Evolutionary conservation across 2,797 vertebrate species (phyloP).

Genomic region (Amazona ochrocephala): DNA sequence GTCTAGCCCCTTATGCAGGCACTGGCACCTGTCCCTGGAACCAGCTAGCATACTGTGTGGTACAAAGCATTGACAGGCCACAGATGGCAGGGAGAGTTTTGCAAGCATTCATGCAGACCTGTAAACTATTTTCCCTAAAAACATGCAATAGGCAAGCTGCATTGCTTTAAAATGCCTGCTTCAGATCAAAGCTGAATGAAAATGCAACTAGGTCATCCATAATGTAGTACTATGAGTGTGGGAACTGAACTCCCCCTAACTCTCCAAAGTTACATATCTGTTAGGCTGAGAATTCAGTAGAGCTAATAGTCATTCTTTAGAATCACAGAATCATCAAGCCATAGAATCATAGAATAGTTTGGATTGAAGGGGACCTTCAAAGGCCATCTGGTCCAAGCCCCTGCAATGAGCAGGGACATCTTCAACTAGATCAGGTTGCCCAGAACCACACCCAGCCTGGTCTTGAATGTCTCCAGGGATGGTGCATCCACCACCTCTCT

Average conservation of each 20-base stretch:
- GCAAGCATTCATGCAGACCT: not conserved
- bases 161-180: not conserved
- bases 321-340: not conserved
- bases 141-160: not conserved
- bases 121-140: not conserved
- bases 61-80: not conserved
- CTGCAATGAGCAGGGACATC: not conserved
- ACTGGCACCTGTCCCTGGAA: not conserved
- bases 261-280: not conserved
- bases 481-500: not conserved
- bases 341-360: not conserved
- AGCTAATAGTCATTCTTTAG: not conserved
- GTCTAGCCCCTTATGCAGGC: accelerated
- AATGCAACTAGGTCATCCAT: not conserved
- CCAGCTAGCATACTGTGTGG: accelerated
- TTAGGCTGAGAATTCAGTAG: not conserved
- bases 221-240: not conserved
- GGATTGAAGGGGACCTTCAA: not conserved
- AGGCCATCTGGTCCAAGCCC: not conserved
- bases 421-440: not conserved
- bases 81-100: not conserved
- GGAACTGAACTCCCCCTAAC: not conserved
- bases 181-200: not conserved
- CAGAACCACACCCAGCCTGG: not conserved
- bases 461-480: not conserved